Base-by-base conservation (phyloP, 2,888 invertebrate genomes). In the Hecatera dysodea region DNA sequence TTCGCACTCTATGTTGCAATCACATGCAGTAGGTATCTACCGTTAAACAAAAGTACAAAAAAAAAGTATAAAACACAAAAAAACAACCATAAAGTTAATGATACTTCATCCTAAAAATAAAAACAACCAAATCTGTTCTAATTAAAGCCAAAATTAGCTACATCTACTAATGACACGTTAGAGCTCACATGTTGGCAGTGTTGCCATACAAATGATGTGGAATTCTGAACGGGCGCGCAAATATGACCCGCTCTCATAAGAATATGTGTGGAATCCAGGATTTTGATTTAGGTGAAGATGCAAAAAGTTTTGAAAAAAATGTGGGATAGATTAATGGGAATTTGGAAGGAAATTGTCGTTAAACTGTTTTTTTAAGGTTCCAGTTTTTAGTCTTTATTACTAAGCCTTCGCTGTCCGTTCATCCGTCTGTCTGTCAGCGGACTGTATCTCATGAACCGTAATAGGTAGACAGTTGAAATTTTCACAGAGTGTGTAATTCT, bases 191-290 rank as follows among this genome's bases (percentile, higher is more conserved):
- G 80, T 77, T 80, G 73, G 69, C 72, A 72, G n/a, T 80, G 79
- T 79, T 81, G 72, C 77, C 72, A 72, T 84, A 89, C 89, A 92
- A 93, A 93, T 93, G 92, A 93, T 89, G 86, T 83, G 93, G 92
- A 87, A 93, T 93, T 87, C 84, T 87, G 87, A 86, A 82, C 82
- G 86, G 78, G 74, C 82, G 83, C 89, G 89, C 86, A 91, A 93
- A 92, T 93, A 93, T 87, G 88, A 86, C 74, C 53, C 66, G 69
- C 67, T 56, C 59, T 66, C 83, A 77, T 72, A 64, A 60, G 89
- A 87, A 72, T 72, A 92, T 90, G 68, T 75, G 0, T 60, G 83
- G 92, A 89, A 94, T 93, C 46, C 78, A n/a, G 42, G 72, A 75
- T 82, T 89, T 92, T 93, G 94, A 94, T 94, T 93, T 93, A 93